Percentiles rank a stretch among this genome's conserved stretches.
phyloP scores from a whole-genome alignment of 2,888 invertebrate genomes.

The Drosophila merina region DNA sequence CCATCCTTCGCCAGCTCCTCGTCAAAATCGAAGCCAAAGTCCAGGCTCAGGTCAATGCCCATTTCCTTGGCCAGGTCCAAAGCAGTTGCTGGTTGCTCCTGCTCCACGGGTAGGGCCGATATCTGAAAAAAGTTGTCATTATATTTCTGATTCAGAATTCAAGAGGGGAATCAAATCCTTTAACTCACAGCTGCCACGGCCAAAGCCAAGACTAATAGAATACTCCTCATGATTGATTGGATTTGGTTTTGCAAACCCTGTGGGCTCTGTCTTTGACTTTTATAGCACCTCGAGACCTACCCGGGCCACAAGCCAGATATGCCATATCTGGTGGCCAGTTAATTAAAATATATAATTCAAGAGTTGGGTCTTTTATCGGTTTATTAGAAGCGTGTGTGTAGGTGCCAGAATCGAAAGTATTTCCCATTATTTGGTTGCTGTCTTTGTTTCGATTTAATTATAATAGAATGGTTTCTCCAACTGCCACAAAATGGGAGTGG shows the following conservation, averaged over 20 bases:
- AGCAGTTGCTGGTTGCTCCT: background rate
- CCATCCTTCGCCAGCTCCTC: background rate
- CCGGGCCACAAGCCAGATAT: slow-evolving; percentile 10
- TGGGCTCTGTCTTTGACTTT: background rate
- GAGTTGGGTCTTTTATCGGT: slow-evolving; percentile 28
- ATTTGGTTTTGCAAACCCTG: slow-evolving; percentile 5
- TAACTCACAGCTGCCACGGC: slow-evolving; percentile 32
- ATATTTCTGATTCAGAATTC: background rate
- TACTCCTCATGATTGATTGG: slow-evolving; percentile 28
- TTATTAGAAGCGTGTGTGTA: background rate
- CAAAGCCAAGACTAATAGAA: slow-evolving; percentile 16
- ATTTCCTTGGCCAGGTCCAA: slow-evolving; percentile 11
- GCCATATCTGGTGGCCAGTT: slow-evolving; percentile 30
- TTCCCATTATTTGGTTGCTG: slow-evolving; percentile 29
- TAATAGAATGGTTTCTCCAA: slow-evolving; percentile 18
- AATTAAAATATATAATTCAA: slow-evolving; percentile 47
- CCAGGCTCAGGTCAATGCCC: slow-evolving; percentile 3
- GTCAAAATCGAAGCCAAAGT: slow-evolving; percentile 1
- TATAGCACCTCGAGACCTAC: slow-evolving; percentile 10
- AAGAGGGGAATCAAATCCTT: background rate
- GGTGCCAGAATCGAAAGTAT: slow-evolving; percentile 13
- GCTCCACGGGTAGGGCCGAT: slow-evolving; percentile 8
- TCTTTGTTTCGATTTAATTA: slow-evolving; percentile 30
- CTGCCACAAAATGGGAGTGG: slow-evolving; percentile 1
- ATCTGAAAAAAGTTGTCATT: background rate